Evolutionary conservation across 2,113 vertebrate species (phyloP).

Genomic region (Rhabdornis inornatus): DNA sequence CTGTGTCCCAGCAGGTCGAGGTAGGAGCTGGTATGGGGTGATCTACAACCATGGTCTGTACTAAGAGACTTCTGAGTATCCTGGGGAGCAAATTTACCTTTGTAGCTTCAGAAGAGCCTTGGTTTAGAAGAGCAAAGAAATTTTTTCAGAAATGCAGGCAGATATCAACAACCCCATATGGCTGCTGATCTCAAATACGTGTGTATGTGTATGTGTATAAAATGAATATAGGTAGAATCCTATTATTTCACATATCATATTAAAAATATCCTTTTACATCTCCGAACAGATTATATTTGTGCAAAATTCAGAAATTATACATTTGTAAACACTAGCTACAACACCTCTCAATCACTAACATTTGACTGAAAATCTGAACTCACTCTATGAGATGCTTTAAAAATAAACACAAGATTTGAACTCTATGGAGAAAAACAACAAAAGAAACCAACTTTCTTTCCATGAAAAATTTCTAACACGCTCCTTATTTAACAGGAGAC

Average conservation of each 20-base stretch:
- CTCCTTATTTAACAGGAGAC: neutral
- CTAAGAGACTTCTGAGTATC: neutral
- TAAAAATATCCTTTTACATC: neutral
- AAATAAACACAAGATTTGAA: neutral
- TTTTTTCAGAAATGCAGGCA: neutral
- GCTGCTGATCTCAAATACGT: neutral
- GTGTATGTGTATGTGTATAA: neutral
- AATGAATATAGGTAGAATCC: neutral
- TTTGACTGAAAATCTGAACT: neutral
- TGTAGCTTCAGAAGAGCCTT: neutral
- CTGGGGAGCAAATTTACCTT: neutral
- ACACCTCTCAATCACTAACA: neutral
- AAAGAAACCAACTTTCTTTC: neutral
- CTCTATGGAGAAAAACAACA: neutral
- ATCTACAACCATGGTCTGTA: neutral
- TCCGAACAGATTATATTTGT: neutral
- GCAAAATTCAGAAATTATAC: neutral
- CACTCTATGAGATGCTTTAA: neutral
- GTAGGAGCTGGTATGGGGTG: neutral
- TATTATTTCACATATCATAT: neutral
- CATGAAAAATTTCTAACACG: neutral
- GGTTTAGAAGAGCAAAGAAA: neutral
- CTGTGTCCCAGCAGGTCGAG: neutral
- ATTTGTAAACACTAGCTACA: neutral
- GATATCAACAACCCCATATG: neutral